Percentiles rank a stretch among this genome's conserved stretches.
phyloP scores from a whole-genome alignment of 1,140 invertebrate species.

The Magallana gigas region DNA sequence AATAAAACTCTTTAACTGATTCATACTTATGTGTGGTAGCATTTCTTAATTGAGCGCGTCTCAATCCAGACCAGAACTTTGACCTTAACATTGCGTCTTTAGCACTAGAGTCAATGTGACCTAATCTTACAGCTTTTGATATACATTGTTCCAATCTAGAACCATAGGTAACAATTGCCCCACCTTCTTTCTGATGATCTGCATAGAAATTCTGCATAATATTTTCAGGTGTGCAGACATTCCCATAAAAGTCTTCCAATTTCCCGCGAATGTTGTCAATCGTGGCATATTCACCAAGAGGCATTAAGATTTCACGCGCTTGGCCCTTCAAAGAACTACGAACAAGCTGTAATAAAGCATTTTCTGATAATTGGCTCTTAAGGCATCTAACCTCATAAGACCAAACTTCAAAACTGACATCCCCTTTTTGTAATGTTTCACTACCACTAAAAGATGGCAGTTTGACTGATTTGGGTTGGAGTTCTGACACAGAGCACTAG shows the following conservation, averaged over 20 bases:
- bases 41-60: background rate
- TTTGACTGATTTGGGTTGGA: constrained; percentile 11
- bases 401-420: constrained; percentile 44
- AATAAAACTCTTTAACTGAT: constrained; percentile 32
- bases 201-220: constrained; percentile 37
- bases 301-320: too few species aligned
- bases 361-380: constrained; percentile 11
- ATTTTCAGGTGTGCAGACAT: constrained; percentile 10
- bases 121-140: constrained; percentile 15
- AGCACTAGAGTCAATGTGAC: background rate
- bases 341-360: constrained; percentile 36
- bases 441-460: constrained; percentile 43
- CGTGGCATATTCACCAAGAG: background rate
- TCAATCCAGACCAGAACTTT: constrained; percentile 47
- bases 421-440: constrained; percentile 44
- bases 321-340: background rate
- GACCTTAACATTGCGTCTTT: background rate
- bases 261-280: constrained; percentile 22
- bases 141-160: constrained; percentile 5
- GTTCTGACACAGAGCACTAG: too few species aligned
- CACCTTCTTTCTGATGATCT: constrained; percentile 1
- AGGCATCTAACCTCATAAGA: constrained; percentile 42
- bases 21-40: constrained; percentile 34
- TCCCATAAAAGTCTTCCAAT: constrained; percentile 26
- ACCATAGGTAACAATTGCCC: constrained; percentile 22